Evolutionary conservation across 2,797 vertebrate genomes (phyloP).

Genomic region (Telmatherina bonti): DNA sequence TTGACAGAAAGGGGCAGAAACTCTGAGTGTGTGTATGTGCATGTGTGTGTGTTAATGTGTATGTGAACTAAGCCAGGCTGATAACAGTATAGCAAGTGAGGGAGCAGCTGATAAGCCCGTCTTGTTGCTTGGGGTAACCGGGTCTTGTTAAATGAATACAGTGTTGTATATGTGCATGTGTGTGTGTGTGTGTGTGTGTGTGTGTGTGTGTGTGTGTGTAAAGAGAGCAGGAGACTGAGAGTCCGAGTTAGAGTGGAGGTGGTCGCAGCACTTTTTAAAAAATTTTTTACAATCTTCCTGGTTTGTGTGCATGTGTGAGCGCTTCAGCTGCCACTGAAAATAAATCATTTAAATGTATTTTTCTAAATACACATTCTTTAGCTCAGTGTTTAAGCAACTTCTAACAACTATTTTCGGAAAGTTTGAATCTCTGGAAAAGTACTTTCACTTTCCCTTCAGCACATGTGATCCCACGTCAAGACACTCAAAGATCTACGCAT

Average conservation of each 20-base stretch:
- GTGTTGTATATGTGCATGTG: constrained; percentile 51
- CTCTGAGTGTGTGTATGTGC: constrained; percentile 40
- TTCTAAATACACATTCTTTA: constrained; percentile 14
- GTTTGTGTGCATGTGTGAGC: neutral
- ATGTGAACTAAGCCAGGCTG: constrained; percentile 76
- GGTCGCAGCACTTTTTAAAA: constrained; percentile 25
- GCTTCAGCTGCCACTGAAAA: neutral
- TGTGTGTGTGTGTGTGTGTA: constrained; percentile 21
- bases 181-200: constrained; percentile 12
- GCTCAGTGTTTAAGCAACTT: constrained; percentile 13
- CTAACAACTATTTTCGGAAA: constrained; percentile 5
- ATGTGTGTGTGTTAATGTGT: constrained; percentile 50
- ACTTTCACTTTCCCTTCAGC: constrained; percentile 77
- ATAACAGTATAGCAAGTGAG: constrained; percentile 75
- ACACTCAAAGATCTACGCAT: neutral
- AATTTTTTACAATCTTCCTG: constrained; percentile 28
- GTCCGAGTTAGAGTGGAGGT: constrained; percentile 22
- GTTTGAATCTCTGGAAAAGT: constrained; percentile 18
- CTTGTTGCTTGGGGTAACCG: constrained; percentile 75
- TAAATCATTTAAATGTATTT: constrained; percentile 12
- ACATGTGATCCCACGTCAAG: constrained; percentile 39
- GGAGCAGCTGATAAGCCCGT: constrained; percentile 73
- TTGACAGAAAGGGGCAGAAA: constrained; percentile 27
- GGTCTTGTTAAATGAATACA: constrained; percentile 69
- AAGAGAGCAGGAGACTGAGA: constrained; percentile 18